A percentile compares a stretch with the other conserved stretches of the same genome.
These are phyloP conservation scores for Chromobotia macracanthus DNA, from an alignment of 2,797 vertebrate genomes.

Conservation along the genomic window DNA sequence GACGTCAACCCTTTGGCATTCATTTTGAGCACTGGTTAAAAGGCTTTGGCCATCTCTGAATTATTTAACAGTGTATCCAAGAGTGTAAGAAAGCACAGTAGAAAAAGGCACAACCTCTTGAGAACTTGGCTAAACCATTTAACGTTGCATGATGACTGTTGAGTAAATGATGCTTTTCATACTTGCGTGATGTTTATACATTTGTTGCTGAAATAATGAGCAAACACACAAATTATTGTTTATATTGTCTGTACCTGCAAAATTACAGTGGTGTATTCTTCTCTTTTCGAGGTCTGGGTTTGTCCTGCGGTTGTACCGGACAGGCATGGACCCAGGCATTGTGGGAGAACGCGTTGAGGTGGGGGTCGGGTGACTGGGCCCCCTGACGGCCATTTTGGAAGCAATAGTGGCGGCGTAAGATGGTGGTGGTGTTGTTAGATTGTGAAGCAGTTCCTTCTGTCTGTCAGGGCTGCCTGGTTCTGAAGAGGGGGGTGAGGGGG, in stretches of 20 bases:
- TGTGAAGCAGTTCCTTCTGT: slow-evolving; percentile 94
- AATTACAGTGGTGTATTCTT: slow-evolving; percentile 98
- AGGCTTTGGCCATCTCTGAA: slow-evolving; percentile 61
- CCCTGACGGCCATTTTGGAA: slow-evolving; percentile 88
- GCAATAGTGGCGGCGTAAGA: slow-evolving; percentile 96
- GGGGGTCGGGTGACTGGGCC: slow-evolving; percentile 62
- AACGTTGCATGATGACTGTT: slow-evolving; percentile 21
- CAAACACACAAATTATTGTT: background rate
- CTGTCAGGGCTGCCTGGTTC: slow-evolving; percentile 96
- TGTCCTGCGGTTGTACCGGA: slow-evolving; percentile 95
- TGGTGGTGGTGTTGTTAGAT: slow-evolving; percentile 92
- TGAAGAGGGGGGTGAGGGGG: slow-evolving; percentile 94
- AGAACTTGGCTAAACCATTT: slow-evolving; percentile 26
- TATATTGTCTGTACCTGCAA: slow-evolving; percentile 80
- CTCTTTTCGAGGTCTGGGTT: slow-evolving; percentile 98
- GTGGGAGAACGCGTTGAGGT: slow-evolving; percentile 14
- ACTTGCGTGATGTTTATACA: background rate
- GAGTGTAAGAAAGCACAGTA: slow-evolving; percentile 40
- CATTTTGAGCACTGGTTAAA: slow-evolving; percentile 62
- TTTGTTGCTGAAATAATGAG: background rate
- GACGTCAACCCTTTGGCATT: slow-evolving; percentile 57
- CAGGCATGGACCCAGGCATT: slow-evolving; percentile 74
- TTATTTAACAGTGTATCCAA: slow-evolving; percentile 60
- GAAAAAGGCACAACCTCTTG: slow-evolving; percentile 11
- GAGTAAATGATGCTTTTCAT: slow-evolving; percentile 8